Base-by-base conservation (phyloP, 2,888 invertebrate genomes). In the Xestia xanthographa region DNA sequence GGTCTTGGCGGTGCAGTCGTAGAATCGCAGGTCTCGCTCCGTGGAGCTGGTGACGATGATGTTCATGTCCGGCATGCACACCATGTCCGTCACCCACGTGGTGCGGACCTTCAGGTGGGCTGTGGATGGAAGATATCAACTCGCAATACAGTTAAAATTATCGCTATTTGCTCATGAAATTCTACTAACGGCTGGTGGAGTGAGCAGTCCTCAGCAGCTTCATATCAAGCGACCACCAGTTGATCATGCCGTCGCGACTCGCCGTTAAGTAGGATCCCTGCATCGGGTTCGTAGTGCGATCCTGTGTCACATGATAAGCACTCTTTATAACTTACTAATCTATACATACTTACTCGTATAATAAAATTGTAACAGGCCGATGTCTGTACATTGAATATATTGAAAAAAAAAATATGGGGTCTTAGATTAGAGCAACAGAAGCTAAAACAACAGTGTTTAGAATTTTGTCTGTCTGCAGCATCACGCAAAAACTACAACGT, bases 1-100 rank as follows among this genome's bases (percentile, higher is more conserved):
- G 74, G 98, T 98, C 77, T 97, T 97, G 11, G 98, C 98, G 34
- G 97, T 97, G 66, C 97, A 97, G 92, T 98, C 98, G 91, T 98
- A 98, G 93, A 98, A 98, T 84, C 98, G 97, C 65, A 98, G 94
- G 91, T 98, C 98, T 26, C 98, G 95, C 93, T 98, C 98, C 0
- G 98, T 97, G 26, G 98, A 98, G 77, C 98, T 97, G 20, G 98
- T 97, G 81, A 98, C 98, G 29, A 98, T 95, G 87, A 98, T 97
- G 92, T 97, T 97, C 70, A 98, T 97, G 92, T 98, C 98, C 0
- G 98, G 98, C 92, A 98, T 94, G 77, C 97, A 97, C 76, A 97
- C 97, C 93, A 98, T 96, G 87, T 98, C 98, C 34, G 98, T 97
- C 82, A 98, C 97, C 97, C 98, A 98, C 0, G 98, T 98, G 38